Evolutionary conservation across 1,140 invertebrate genomes (phyloP).

Genomic region (Penaeus japonicus): DNA sequence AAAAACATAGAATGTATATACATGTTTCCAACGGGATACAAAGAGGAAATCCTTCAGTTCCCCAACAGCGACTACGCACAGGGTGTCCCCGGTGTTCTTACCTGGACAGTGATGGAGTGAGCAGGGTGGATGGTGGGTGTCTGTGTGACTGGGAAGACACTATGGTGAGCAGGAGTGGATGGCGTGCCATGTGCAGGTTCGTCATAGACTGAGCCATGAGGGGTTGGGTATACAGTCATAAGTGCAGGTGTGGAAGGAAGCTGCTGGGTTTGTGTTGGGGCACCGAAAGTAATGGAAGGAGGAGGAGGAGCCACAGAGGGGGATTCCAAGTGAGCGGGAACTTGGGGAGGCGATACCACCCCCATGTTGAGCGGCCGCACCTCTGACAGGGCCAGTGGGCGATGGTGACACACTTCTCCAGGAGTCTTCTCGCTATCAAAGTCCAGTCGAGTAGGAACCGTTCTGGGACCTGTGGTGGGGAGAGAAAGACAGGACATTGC

Average conservation of each 20-base stretch:
- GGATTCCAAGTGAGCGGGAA: neutral
- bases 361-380: constrained; percentile 39
- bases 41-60: neutral
- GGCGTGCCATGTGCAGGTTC: neutral
- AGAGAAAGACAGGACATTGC: neutral
- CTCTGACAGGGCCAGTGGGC: constrained; percentile 41
- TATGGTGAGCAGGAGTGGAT: constrained; percentile 30
- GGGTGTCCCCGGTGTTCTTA: constrained; percentile 14
- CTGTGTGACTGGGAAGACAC: constrained; percentile 23
- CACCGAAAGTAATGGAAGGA: constrained; percentile 24
- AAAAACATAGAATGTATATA: neutral
- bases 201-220: neutral
- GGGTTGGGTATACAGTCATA: neutral
- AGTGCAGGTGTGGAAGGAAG: constrained; percentile 27
- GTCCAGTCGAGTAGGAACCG: constrained; percentile 39
- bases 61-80: neutral
- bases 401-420: constrained; percentile 43
- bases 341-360: neutral
- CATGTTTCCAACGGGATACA: neutral
- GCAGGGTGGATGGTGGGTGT: constrained; percentile 56
- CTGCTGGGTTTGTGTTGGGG: neutral
- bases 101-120: constrained; percentile 59
- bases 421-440: constrained; percentile 52
- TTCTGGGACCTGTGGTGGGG: constrained; percentile 25
- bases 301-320: constrained; percentile 21